phyloP scores from a whole-genome alignment of 1,140 invertebrate species.

The Nasonia longicornis region DNA sequence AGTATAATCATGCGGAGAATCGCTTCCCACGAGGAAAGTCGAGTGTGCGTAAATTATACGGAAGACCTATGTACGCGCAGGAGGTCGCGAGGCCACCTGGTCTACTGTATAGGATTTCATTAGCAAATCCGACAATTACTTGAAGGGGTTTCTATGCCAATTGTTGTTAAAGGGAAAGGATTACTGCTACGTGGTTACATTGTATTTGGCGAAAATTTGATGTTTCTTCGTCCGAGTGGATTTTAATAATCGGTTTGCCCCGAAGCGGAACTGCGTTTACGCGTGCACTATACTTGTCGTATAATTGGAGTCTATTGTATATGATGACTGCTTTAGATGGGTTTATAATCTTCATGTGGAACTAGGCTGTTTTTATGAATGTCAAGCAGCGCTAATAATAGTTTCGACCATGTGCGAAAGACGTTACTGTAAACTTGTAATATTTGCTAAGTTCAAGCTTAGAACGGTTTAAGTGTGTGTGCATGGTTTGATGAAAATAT shows the following conservation, averaged over 20 bases:
- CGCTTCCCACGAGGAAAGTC: constrained; percentile 37
- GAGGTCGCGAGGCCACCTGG: constrained; percentile 28
- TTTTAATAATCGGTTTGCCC: constrained; percentile 23
- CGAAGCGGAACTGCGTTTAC: constrained; percentile 4
- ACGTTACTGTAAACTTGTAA: too few species aligned
- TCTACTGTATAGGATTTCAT: constrained; percentile 20
- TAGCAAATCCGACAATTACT: constrained; percentile 19
- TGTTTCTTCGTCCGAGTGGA: neutral
- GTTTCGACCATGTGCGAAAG: too few species aligned
- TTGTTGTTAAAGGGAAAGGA: constrained; percentile 8
- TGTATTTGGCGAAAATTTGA: too few species aligned
- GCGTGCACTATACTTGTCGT: neutral
- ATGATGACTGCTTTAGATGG: too few species aligned
- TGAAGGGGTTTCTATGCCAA: neutral
- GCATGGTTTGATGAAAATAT: too few species aligned
- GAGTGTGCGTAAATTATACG: constrained; percentile 17
- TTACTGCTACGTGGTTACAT: neutral
- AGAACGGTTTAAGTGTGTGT: too few species aligned
- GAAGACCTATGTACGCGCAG: neutral
- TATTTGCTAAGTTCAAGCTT: too few species aligned
- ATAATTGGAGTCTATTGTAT: neutral
- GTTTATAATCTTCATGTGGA: too few species aligned
- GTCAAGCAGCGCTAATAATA: too few species aligned
- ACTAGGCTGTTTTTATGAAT: too few species aligned
- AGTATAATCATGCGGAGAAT: constrained; percentile 22